Evolutionary conservation across 2,888 invertebrate genomes (phyloP).

Genomic region (Hyppa rectilinea): DNA sequence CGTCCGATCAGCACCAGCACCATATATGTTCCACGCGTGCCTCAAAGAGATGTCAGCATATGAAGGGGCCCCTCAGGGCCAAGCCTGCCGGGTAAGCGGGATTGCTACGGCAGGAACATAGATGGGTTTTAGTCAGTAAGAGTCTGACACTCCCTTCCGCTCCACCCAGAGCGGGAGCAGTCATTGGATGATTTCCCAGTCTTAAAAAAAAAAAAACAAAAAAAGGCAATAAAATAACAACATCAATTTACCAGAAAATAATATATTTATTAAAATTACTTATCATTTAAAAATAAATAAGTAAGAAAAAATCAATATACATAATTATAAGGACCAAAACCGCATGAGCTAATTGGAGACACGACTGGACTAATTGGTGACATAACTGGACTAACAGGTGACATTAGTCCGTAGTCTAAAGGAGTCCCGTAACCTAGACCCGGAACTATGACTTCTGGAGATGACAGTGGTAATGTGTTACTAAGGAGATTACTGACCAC

Average conservation of each 20-base stretch:
- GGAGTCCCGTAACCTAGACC: slow-evolving; percentile 38
- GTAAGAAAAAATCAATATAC: slow-evolving; percentile 62
- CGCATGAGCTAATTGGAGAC: slow-evolving; percentile 33
- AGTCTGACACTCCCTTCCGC: too few relatives aligned
- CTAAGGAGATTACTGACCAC: slow-evolving; percentile 83
- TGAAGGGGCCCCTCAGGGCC: too few relatives aligned
- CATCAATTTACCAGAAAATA: not conserved
- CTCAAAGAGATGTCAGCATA: too few relatives aligned
- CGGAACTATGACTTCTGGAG: slow-evolving; percentile 66
- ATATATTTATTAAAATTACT: slow-evolving; percentile 22
- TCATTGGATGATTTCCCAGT: too few relatives aligned
- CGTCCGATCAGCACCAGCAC: too few relatives aligned
- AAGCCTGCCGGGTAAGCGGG: too few relatives aligned
- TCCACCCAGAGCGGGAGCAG: too few relatives aligned
- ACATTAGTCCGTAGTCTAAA: slow-evolving; percentile 58
- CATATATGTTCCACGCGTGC: too few relatives aligned
- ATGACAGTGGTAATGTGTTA: slow-evolving; percentile 76
- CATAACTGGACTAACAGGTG: slow-evolving; percentile 29
- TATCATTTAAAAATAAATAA: slow-evolving; percentile 41
- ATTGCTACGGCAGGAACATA: too few relatives aligned
- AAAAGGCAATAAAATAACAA: not conserved
- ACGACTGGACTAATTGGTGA: slow-evolving; percentile 35
- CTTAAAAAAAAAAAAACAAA: not conserved
- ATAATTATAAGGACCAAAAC: slow-evolving; percentile 65
- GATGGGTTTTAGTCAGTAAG: too few relatives aligned